A percentile compares a stretch with the other conserved stretches of the same genome.
Conservation (phyloP, 2,113 vertebrate genomes). For the Addax nasomaculatus region DNA sequence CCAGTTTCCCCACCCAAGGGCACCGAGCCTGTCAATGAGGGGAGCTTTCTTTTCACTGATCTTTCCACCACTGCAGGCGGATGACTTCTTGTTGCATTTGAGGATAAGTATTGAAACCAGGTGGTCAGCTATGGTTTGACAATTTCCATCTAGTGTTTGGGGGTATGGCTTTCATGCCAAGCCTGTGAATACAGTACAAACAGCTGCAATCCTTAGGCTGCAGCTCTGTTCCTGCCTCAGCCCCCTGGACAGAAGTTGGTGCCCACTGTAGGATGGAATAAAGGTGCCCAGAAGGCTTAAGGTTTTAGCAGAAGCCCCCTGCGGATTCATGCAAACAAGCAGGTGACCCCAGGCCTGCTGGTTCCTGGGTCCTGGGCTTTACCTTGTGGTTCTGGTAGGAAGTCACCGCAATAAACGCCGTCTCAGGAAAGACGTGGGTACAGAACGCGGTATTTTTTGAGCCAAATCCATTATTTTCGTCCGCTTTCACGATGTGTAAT, state of each 20-base stretch:
- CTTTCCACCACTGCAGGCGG: not conserved
- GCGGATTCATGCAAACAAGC: not conserved
- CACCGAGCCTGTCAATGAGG: accelerated
- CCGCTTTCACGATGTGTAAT: slow-evolving; percentile 98
- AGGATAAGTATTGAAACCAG: not conserved
- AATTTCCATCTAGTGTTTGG: not conserved
- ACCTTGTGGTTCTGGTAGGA: slow-evolving; percentile 99
- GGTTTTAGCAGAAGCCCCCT: not conserved
- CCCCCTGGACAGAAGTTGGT: too few species aligned
- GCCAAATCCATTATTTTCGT: slow-evolving; percentile 98
- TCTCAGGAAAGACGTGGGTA: slow-evolving; percentile 97
- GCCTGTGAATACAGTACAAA: not conserved
- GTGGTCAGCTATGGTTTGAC: not conserved
- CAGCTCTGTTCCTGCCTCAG: not conserved
- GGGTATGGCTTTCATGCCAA: not conserved
- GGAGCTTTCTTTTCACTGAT: not conserved
- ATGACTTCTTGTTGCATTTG: not conserved
- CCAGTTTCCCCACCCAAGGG: not conserved
- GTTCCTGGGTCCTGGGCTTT: slow-evolving; percentile 12
- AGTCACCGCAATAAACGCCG: slow-evolving; percentile 96
- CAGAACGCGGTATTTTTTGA: slow-evolving; percentile 99
- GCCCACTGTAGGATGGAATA: accelerated
- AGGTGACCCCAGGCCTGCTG: accelerated
- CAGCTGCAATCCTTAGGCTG: accelerated
- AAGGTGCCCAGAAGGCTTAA: accelerated